Base-by-base conservation (phyloP, 2,797 vertebrate species). In the Merluccius polli region DNA sequence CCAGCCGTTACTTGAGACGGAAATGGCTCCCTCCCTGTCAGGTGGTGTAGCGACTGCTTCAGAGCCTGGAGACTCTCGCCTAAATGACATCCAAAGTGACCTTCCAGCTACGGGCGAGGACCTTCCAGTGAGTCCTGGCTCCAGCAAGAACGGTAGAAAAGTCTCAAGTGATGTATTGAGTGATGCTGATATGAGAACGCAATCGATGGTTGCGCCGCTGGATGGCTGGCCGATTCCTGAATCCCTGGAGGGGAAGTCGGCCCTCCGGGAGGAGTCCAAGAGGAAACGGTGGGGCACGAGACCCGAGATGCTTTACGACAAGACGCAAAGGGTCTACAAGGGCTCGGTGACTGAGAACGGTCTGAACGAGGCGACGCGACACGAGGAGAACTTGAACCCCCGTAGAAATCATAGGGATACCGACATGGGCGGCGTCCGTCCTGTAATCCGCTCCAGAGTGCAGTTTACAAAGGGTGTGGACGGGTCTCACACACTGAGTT, bases 401-500 rank as follows among this genome's bases (percentile, higher is more conserved):
- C 30, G 38, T 8, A 59, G 0, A 30, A 78, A 83, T 0, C 31
- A 75, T 1, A 3, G 21, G 10, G 8, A 31, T 1, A 68, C 10
- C 2, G 18, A 63, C 7, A 30, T 75, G 16, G 70, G 71, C 13
- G 67, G 11, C 74, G 13, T 0, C 0, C 31, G n/a, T 31, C 86
- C 86, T 12, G 0, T 88, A 3, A 73, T 84, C 33, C 82, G n/a
- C 30, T 86, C 88, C 0, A 90, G 88, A 71, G 63, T 93, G 9
- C n/a, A 81, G 75, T 78, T 91, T 1, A 81, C 81, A 15, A 88
- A 79, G 79, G 35, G 36, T 4, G 2, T 4, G 0, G 90, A 91
- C 71, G 90, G 91, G 0, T 87, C 77, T 0, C 85, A 86, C 38
- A 85, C 67, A 0, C 63, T 92, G 36, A 87, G 78, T 74, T 93